Conservation (phyloP, 2,113 vertebrate species). For the Motacilla alba region DNA sequence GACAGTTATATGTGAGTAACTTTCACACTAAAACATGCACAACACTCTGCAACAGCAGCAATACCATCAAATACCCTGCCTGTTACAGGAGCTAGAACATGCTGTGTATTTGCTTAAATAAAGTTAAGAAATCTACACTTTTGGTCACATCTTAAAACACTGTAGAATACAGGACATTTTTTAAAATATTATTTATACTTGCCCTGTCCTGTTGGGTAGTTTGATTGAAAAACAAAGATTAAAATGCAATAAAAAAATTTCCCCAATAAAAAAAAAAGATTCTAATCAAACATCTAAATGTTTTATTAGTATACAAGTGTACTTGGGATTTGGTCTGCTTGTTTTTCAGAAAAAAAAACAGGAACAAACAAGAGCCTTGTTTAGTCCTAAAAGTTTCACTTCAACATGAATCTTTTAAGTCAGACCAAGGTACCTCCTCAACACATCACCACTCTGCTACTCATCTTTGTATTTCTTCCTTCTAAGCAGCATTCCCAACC, state of each 20-base stretch:
- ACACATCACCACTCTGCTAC: not conserved
- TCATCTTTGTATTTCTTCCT: not conserved
- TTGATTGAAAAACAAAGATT: not conserved
- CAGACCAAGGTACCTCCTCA: not conserved
- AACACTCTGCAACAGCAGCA: not conserved
- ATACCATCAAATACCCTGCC: not conserved
- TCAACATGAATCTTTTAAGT: not conserved
- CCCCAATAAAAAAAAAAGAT: not conserved
- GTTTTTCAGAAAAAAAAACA: not conserved
- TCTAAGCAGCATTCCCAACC: not conserved
- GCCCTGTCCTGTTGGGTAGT: not conserved
- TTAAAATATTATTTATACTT: not conserved
- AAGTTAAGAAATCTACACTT: not conserved
- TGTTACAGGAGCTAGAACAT: not conserved
- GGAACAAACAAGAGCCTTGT: not conserved
- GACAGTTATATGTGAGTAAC: not conserved
- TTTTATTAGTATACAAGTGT: not conserved
- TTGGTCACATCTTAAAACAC: constrained; percentile 32
- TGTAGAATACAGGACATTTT: not conserved
- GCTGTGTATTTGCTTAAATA: not conserved
- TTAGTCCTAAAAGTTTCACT: not conserved
- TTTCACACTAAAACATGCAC: not conserved
- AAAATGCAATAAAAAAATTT: constrained; percentile 1
- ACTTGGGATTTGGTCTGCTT: not conserved
- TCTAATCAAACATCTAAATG: not conserved